Evolutionary conservation across 2,797 vertebrate species (phyloP).

Genomic region (Odontamblyopus rebecca): DNA sequence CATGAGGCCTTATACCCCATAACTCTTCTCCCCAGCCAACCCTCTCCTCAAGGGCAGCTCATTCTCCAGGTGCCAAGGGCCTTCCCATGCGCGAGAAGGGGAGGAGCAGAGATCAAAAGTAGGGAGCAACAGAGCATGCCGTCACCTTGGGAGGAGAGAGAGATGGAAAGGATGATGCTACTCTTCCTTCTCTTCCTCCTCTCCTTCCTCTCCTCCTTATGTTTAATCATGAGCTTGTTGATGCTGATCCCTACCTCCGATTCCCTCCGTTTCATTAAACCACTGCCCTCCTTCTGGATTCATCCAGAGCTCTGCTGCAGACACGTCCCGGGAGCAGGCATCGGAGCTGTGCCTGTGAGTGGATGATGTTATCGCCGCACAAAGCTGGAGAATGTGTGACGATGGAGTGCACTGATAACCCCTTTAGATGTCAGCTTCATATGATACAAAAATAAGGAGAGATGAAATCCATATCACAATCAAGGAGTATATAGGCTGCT

Average conservation of each 20-base stretch:
- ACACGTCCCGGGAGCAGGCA: slow-evolving; percentile 9
- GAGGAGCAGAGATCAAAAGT: slow-evolving; percentile 55
- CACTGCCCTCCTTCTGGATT: slow-evolving; percentile 36
- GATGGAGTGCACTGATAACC: slow-evolving; percentile 46
- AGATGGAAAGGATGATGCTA: slow-evolving; percentile 42
- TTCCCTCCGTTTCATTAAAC: slow-evolving; percentile 52
- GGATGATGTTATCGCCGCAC: slow-evolving; percentile 45
- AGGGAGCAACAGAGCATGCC: slow-evolving; percentile 25
- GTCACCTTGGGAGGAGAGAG: slow-evolving; percentile 55
- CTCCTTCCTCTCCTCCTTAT: slow-evolving; percentile 44
- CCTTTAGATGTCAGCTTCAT: slow-evolving; percentile 32
- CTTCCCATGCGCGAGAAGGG: slow-evolving; percentile 40
- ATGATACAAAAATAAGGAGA: slow-evolving; percentile 8
- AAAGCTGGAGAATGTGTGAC: slow-evolving; percentile 33
- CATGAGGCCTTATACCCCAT: slow-evolving; percentile 22
- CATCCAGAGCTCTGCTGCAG: slow-evolving; percentile 9
- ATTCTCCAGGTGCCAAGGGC: slow-evolving; percentile 67
- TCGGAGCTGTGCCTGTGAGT: slow-evolving; percentile 19
- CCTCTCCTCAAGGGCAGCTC: slow-evolving; percentile 60
- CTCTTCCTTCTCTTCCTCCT: slow-evolving; percentile 45
- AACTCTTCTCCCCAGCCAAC: slow-evolving; percentile 28
- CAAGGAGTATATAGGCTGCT: not conserved
- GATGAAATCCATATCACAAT: slow-evolving; percentile 12
- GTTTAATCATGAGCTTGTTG: slow-evolving; percentile 73
- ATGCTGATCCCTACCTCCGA: slow-evolving; percentile 54